phyloP scores from a whole-genome alignment of 92 coral and sea anemone species.

The Ricordea florida region DNA sequence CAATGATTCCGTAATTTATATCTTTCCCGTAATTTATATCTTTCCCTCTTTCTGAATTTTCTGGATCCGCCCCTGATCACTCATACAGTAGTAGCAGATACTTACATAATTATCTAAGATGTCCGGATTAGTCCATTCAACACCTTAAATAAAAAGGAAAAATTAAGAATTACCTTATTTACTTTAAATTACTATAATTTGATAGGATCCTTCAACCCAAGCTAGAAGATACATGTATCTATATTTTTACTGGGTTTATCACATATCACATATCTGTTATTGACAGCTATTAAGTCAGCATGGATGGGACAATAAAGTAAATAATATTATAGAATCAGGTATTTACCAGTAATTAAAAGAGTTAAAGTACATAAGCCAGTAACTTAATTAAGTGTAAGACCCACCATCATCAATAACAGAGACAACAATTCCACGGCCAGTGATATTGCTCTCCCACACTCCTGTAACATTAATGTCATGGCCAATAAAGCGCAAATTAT shows the following conservation, averaged over 20 bases:
- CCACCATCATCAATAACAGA: slow-evolving; percentile 98
- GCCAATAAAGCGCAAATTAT: slow-evolving; percentile 86
- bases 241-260: no score
- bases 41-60: no score
- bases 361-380: neutral
- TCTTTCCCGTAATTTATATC: no score
- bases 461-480: slow-evolving; percentile 98
- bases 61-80: no score
- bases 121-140: slow-evolving; percentile 99
- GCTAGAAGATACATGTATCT: no score
- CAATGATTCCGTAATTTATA: no score
- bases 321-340: neutral
- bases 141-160: slow-evolving; percentile 49
- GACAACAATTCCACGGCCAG: slow-evolving; percentile 93
- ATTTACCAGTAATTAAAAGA: neutral
- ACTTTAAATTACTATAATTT: no score
- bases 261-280: no score
- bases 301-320: neutral
- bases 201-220: no score
- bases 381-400: neutral
- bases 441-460: slow-evolving; percentile 93
- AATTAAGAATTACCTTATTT: no score
- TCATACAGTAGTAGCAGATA: neutral
- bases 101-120: slow-evolving; percentile 98
- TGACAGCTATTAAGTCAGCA: no score